These are phyloP conservation scores for Peromyscus nudipes DNA, from an alignment of 2,797 vertebrate genomes.

Conservation along the genomic window DNA sequence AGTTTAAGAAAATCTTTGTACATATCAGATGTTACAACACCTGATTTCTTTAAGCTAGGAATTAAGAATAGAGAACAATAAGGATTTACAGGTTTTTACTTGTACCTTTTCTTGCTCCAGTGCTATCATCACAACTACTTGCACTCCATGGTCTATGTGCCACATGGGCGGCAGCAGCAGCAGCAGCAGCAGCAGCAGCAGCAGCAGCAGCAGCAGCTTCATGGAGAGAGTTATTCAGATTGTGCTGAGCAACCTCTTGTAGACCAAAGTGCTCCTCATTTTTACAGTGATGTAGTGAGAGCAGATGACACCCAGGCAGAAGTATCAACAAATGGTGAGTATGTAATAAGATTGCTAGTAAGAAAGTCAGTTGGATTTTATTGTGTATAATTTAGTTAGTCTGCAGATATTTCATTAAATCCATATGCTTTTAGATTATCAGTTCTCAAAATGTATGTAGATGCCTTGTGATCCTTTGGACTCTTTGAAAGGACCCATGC, in stretches of 20 bases:
- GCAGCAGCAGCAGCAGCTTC: slow-evolving; percentile 81
- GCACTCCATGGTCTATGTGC: slow-evolving; percentile 90
- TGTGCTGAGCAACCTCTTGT: slow-evolving; percentile 86
- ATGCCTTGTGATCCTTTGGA: slow-evolving; percentile 2
- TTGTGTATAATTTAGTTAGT: slow-evolving; percentile 48
- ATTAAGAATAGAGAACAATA: slow-evolving; percentile 11
- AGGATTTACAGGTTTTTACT: neutral
- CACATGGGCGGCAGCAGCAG: slow-evolving; percentile 89
- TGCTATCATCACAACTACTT: slow-evolving; percentile 95
- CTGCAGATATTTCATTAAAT: slow-evolving; percentile 52
- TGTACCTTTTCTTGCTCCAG: slow-evolving; percentile 84
- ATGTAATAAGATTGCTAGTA: slow-evolving; percentile 48
- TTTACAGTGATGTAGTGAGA: slow-evolving; percentile 88
- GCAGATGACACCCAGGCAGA: slow-evolving; percentile 84
- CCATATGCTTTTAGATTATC: slow-evolving; percentile 16
- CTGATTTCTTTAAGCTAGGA: neutral
- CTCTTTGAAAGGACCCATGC: neutral
- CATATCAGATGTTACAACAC: neutral
- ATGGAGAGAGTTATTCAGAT: slow-evolving; percentile 88
- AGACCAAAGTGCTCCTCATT: slow-evolving; percentile 88
- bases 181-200: slow-evolving; percentile 59
- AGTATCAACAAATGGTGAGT: slow-evolving; percentile 83
- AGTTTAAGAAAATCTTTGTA: slow-evolving; percentile 26
- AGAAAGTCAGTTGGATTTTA: slow-evolving; percentile 55
- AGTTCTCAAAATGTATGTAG: slow-evolving; percentile 24